Evolutionary conservation across 1,140 invertebrate genomes (phyloP).

Genomic region (Zophobas morio): DNA sequence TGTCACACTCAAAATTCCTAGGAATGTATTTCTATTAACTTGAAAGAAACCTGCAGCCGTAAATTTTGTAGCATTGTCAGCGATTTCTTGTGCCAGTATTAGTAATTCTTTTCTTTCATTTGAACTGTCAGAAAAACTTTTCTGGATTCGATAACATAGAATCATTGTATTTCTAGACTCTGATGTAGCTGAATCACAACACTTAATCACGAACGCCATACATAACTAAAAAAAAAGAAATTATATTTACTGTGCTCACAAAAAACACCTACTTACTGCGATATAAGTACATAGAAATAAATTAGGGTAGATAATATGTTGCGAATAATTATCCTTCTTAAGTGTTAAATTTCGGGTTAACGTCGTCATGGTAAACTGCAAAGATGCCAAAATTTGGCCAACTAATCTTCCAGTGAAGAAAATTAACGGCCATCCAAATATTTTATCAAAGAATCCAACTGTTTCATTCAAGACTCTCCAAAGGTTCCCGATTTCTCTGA

Average conservation of each 20-base stretch:
- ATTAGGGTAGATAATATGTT: neutral
- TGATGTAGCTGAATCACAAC: neutral
- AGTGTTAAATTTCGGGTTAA: neutral
- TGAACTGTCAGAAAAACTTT: constrained; percentile 16
- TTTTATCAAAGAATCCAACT: constrained; percentile 14
- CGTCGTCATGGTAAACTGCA: neutral
- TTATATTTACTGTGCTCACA: neutral
- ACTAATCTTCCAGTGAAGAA: constrained; percentile 14
- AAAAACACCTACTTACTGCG: neutral
- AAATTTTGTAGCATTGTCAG: constrained; percentile 1
- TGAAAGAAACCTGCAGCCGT: constrained; percentile 36
- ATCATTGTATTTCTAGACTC: neutral
- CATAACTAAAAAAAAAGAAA: constrained; percentile 4
- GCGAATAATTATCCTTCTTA: neutral
- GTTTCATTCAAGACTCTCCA: constrained; percentile 8
- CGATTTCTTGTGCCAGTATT: constrained; percentile 1
- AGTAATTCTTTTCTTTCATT: constrained; percentile 24
- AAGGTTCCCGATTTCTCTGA: constrained; percentile 11
- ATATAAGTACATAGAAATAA: neutral
- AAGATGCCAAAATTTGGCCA: neutral
- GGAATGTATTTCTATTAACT: constrained; percentile 28
- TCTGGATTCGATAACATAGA: constrained; percentile 27
- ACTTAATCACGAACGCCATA: constrained; percentile 3
- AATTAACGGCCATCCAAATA: constrained; percentile 34
- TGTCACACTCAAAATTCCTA: constrained; percentile 35